These are phyloP conservation scores for Dipodomys ordii DNA, from an alignment of 2,113 vertebrate genomes.

Conservation along the genomic window DNA sequence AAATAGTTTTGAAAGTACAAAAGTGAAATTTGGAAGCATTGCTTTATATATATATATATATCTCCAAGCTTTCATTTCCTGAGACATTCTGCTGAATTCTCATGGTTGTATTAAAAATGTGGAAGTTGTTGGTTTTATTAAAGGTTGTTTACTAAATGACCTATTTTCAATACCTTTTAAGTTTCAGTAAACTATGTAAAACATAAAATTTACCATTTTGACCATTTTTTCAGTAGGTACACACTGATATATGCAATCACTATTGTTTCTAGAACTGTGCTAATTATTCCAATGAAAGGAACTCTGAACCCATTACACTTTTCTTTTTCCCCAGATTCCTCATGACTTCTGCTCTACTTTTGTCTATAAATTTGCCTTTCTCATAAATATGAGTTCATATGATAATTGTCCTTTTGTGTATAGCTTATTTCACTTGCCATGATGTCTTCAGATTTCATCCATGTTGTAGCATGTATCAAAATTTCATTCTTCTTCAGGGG, in stretches of 20 bases:
- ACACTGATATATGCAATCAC: not conserved
- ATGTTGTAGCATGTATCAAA: fast-evolving
- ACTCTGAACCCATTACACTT: not conserved
- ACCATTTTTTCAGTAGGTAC: not conserved
- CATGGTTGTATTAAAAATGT: not conserved
- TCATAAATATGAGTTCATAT: not conserved
- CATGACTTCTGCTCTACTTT: too few species aligned
- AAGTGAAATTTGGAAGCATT: not conserved
- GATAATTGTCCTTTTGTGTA: not conserved
- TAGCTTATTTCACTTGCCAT: not conserved
- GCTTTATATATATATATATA: not conserved
- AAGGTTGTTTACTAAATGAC: not conserved
- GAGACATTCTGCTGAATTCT: not conserved
- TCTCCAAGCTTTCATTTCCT: not conserved
- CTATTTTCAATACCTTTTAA: not conserved
- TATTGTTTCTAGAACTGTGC: not conserved
- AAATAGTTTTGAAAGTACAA: not conserved
- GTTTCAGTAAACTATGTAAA: not conserved
- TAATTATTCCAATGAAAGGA: not conserved
- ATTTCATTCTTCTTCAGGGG: not conserved
- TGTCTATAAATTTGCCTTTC: not conserved
- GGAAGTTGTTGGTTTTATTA: not conserved
- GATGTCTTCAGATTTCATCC: not conserved
- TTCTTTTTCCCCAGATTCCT: not conserved
- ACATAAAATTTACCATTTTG: not conserved